Conservation (phyloP, 1,140 invertebrate species). For the Diorhabda elongata region DNA sequence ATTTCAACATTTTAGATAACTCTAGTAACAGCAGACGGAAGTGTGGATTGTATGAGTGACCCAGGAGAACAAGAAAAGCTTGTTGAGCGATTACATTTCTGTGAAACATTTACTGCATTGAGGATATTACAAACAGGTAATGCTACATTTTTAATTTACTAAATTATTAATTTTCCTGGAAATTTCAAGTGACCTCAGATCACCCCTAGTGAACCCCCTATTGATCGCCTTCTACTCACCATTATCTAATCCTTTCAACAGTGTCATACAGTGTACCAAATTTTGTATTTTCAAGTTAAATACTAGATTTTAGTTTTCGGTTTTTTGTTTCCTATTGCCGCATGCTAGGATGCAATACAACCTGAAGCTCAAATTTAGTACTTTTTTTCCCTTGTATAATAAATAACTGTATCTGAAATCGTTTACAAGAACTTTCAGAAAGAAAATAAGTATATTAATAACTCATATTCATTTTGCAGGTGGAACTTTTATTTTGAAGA, state of each 20-base stretch:
- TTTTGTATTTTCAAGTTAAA: too few species aligned
- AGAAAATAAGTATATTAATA: not conserved
- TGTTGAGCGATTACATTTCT: constrained; percentile 74
- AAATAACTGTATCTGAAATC: not conserved
- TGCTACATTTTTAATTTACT: not conserved
- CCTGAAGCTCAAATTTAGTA: too few species aligned
- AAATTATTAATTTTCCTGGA: too few species aligned
- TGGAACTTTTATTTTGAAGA: constrained; percentile 84
- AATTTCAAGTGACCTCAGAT: too few species aligned
- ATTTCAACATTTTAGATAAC: constrained; percentile 43
- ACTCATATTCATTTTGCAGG: constrained; percentile 49
- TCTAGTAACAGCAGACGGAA: constrained; percentile 89
- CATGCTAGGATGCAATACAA: too few species aligned
- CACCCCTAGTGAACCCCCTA: too few species aligned
- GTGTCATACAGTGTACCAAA: too few species aligned
- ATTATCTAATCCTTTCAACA: too few species aligned
- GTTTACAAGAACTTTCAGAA: constrained; percentile 7
- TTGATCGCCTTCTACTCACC: too few species aligned
- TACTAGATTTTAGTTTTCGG: too few species aligned
- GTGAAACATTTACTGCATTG: constrained; percentile 75
- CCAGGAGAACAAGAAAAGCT: constrained; percentile 82
- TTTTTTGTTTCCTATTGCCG: too few species aligned
- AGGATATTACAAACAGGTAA: constrained; percentile 53
- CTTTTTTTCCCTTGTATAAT: too few species aligned
- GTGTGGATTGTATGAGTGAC: constrained; percentile 77